Evolutionary conservation across 2,888 invertebrate species (phyloP).

Genomic region (Eristalinus sepulchralis): DNA sequence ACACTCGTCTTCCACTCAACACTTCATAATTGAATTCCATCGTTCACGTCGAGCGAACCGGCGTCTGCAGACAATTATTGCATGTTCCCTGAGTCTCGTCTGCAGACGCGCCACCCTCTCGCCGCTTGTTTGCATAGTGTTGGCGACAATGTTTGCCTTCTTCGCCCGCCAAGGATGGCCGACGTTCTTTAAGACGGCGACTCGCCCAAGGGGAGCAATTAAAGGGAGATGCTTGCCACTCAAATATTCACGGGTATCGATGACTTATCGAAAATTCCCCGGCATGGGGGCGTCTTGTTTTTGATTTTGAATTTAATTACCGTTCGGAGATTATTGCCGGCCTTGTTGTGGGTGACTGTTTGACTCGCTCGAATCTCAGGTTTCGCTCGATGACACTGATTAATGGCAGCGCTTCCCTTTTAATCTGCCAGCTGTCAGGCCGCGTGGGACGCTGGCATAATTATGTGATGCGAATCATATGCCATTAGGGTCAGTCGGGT

Average conservation of each 20-base stretch:
- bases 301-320: not conserved
- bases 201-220: not conserved
- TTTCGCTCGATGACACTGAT: not conserved
- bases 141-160: not conserved
- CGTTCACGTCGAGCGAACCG: not conserved
- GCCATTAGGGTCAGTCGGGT: not conserved
- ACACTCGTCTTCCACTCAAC: not conserved
- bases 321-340: not conserved
- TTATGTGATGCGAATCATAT: not conserved
- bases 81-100: not conserved
- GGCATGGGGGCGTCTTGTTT: not conserved
- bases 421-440: not conserved
- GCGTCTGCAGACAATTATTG: not conserved
- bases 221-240: not conserved
- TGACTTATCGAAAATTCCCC: not conserved
- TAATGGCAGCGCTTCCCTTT: not conserved
- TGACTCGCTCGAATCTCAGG: not conserved
- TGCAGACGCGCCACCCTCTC: not conserved
- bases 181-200: not conserved
- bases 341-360: not conserved
- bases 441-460: not conserved
- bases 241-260: not conserved
- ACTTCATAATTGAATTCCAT: conserved; percentile 3
- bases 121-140: not conserved
- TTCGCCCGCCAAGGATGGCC: not conserved